Base-by-base conservation (phyloP, 2,797 vertebrate species). In the Myoxocephalus aenaeus region DNA sequence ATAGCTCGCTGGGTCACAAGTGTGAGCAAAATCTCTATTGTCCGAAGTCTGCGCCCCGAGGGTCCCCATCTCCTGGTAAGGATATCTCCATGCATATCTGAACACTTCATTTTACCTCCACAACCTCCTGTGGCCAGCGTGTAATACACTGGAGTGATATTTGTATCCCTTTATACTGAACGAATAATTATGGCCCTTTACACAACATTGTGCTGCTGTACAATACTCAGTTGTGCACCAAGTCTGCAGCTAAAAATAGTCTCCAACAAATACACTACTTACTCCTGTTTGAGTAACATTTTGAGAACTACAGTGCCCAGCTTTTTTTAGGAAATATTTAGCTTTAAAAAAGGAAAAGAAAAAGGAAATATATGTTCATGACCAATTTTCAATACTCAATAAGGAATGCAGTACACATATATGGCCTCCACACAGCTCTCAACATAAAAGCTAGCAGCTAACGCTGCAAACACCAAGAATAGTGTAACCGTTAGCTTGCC, bases 21-120 rank as follows among this genome's bases (percentile, higher is more conserved):
- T 90, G 90, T 93, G 93, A 93, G 90, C 89, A 89, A 88, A 85
- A 90, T 76, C 80, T 87, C 90, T 81, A 90, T 93, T 94, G 91
- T 93, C 69, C 68, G 2, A 59, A 70, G 85, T 92, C 91, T 91
- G 81, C 0, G 22, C 81, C 92, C 86, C 6, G 17, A 72, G 92
- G 92, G 86, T 73, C 79, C 66, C 27, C 54, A 86, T 86, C 89
- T 88, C 65, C 81, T 87, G 66, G 51, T 81, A 76, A 80, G 75
- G 66, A 85, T 82, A 87, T 88, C 69, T 70, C 62, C 80, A 82
- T 86, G 69, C 32, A 15, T 72, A 80, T 32, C 70, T 88, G 73
- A 77, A 79, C 73, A 68, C 65, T 83, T 87, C 70, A 77, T 82
- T 87, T 84, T 70, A 66, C 63, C 65, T 85, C 65, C 34, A 58